These are phyloP conservation scores for Trachemys scripta DNA, from an alignment of 2,113 vertebrate species.

Conservation along the genomic window DNA sequence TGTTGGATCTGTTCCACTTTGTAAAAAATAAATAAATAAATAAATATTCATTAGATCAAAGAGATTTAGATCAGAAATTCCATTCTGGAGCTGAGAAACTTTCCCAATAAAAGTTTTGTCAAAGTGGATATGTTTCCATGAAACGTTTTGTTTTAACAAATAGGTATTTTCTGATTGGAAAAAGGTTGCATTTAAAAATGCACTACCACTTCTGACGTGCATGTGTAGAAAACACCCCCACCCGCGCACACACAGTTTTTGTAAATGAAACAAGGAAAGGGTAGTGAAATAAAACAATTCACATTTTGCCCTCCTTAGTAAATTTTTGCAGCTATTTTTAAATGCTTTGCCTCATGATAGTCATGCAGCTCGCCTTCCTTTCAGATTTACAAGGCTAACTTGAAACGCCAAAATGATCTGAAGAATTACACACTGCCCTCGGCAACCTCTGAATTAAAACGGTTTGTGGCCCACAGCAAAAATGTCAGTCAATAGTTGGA, in stretches of 20 bases:
- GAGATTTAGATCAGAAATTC: background rate
- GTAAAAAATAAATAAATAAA: background rate
- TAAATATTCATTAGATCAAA: background rate
- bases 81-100: background rate
- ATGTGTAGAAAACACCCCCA: background rate
- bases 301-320: background rate
- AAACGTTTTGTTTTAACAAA: background rate
- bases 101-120: background rate
- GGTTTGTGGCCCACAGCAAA: background rate
- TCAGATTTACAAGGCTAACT: background rate
- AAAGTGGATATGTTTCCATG: background rate
- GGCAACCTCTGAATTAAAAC: background rate
- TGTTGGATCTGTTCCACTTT: background rate
- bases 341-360: background rate
- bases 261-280: background rate
- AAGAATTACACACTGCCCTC: background rate
- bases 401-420: background rate
- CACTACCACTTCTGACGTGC: background rate
- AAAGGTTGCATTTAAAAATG: background rate
- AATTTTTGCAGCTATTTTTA: background rate
- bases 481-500: background rate
- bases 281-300: background rate
- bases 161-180: background rate
- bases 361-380: background rate
- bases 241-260: background rate